Evolutionary conservation across 2,888 invertebrate species (phyloP), one percentile per base, ranked within the genome.

Genomic region (Tromatobia lineatoria): DNA sequence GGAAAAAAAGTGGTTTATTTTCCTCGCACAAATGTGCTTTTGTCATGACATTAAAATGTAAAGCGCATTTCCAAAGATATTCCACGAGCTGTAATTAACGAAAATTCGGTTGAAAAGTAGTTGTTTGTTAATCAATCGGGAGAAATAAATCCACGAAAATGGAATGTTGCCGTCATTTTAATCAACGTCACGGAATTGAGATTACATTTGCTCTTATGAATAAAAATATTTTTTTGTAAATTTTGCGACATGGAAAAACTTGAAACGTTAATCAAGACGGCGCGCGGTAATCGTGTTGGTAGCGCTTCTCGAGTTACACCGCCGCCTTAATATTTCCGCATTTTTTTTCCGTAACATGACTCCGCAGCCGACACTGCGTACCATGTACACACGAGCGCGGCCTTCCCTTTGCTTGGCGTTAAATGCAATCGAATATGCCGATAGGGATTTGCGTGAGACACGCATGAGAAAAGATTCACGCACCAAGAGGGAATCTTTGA

Each of bases 281-380:
- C 70, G 80, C 25, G 50, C 25, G 4, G 45, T 52, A 54, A 45
- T 52, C 42, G 73, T 82, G 86, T 87, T 88, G 87, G 86, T 85
- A 66, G 80, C 73, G 87, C 87, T 87, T 90, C 90, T 90, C 90
- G 88, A 82, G 87, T 91, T 90, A 89, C 89, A 86, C 85, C 84
- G 85, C 85, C 85, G 69, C 84, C 83, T 88, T 86, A 86, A 88
- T 88, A 88, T 89, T 88, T 89, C 87, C 89, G 85, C 87, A 88
- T 88, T 88, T 90, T 86, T n/a, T 89, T 88, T 84, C 80, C 74
- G 87, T 79, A 87, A 88, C 66, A 42, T 59, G 85, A 89, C 42
- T 85, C 79, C 50, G 45, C 61, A 25, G 18, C 45, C 77, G 61
- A 80, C 57, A 54, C 59, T 52, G 59, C 47, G 74, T 38, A 76